Evolutionary conservation across 2,888 invertebrate genomes (phyloP), one percentile per base, ranked within the genome.

Genomic region (Zhengitettix transpicula): DNA sequence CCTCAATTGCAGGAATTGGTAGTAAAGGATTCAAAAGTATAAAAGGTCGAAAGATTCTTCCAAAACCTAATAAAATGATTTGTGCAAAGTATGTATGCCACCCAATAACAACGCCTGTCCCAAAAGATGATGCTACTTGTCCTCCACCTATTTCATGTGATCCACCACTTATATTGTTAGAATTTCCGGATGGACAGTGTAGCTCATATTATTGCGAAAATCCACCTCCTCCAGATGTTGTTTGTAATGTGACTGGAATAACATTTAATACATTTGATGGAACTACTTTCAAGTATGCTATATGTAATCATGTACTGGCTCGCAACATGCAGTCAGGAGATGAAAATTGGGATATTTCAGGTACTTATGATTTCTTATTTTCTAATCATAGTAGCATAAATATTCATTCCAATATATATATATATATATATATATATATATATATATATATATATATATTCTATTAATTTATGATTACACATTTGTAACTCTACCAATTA

Each of bases 211-310:
- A 62, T n/a, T 69, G 68, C 58, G 81, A 83, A 2, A 80, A 81
- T 0, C 78, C 80, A 0, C 78, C 54, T 1, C 55, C 55, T 11
- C 44, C 53, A 14, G 84, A 84, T 61, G 81, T 79, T 42, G 78
- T 80, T 14, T 88, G 87, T 69, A 81, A 81, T 67, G 75, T 89
- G n/a, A 85, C 84, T 1, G 87, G 87, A 0, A 80, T 84, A 58
- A 84, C 84, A 0, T 83, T 91, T 69, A 83, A 78, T 64, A 90
- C 90, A 0, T 91, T 92, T 68, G 91, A 91, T 70, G 82, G 83
- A 15, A 76, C 81, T 0, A 84, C 87, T 68, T 89, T 83, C 70
- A 87, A 87, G 66, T 87, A 86, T 66, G 88, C 89, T 65, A 79
- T 87, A 15, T 92, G 91, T 71, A 83, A 85, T 74, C 90, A 92